Conservation (phyloP, 2,113 vertebrate species). For the Pandion haliaetus region DNA sequence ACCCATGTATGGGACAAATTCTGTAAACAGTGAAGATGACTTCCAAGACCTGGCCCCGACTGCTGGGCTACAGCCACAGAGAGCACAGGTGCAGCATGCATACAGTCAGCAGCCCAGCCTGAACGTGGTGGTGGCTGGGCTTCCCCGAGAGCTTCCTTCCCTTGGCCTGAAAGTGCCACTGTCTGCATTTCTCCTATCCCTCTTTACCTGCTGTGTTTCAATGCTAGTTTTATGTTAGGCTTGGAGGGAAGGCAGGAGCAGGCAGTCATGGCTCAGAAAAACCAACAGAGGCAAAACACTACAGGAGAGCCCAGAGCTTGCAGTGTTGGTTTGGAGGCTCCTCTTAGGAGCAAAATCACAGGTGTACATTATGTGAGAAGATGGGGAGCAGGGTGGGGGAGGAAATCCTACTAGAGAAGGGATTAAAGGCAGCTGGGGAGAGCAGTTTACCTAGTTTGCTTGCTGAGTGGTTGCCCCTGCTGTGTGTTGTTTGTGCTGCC, state of each 20-base stretch:
- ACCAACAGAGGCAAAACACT: not conserved
- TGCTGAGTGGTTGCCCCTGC: not conserved
- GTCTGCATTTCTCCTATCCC: not conserved
- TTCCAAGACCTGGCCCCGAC: not conserved
- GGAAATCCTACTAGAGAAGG: not conserved
- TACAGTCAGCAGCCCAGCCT: not conserved
- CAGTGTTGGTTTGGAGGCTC: not conserved
- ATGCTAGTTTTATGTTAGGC: not conserved
- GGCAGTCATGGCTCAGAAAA: not conserved
- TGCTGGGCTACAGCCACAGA: not conserved
- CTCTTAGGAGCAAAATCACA: not conserved
- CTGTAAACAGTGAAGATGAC: not conserved
- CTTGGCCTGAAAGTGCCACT: not conserved
- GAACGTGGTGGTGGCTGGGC: not conserved
- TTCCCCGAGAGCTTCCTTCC: rapidly evolving
- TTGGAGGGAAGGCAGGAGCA: not conserved
- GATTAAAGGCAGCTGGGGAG: not conserved
- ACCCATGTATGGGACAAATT: not conserved
- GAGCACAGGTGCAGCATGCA: not conserved
- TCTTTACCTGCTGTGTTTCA: not conserved
- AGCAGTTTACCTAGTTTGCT: not conserved
- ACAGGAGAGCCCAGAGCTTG: not conserved
- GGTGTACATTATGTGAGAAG: not conserved
- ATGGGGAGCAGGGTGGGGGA: not conserved
- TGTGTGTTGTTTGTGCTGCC: not conserved